Base-by-base conservation (phyloP, 1,140 invertebrate genomes). In the Brevipalpus yothersi region DNA sequence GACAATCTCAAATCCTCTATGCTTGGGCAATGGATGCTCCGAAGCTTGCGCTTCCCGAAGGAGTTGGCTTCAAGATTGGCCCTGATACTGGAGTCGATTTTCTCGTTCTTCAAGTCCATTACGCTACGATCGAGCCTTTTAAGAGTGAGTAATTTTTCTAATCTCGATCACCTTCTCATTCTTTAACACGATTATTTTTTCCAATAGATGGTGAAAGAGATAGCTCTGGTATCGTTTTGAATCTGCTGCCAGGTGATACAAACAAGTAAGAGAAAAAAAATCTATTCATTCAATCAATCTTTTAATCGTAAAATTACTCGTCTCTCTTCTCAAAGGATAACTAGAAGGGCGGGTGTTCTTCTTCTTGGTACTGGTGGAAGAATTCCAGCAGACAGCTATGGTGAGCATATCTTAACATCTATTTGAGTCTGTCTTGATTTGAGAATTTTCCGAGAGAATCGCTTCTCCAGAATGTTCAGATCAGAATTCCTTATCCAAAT, bases 1-100 rank as follows among this genome's bases (percentile, higher is more conserved):
- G 58, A 17, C 15, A 19, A 2, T 58, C 43, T 39, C 68, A 90
- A 79, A 86, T 96, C 62, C 76, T 97, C 19, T 98, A 95, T 73
- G 92, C 92, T 0, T 98, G 93, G 93, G 93, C 91, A 4, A 77
- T 86, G 68, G 87, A 96, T 72, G 93, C 94, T 1, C 88, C 90
- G 4, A 76, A 77, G 41, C 73, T 96, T 7, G 71, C 80, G 49
- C 70, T 98, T 55, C 94, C 94, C 0, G 71, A 84, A 60, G 86
- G 68, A 60, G 76, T 78, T 41, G 76, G 72, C 23, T 76, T 77
- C 60, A 70, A 71, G 65, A 71, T 79, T 43, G 77, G 77, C 10
- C 70, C 69, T 47, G 66, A 66, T 19, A 71, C 75, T 0, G 65
- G 64, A 40, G 73, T 78, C 57, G 69, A 74, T 57, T 76, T 76